These are phyloP conservation scores for Tridacna gigas DNA, from an alignment of 2,888 invertebrate species.

Conservation along the genomic window DNA sequence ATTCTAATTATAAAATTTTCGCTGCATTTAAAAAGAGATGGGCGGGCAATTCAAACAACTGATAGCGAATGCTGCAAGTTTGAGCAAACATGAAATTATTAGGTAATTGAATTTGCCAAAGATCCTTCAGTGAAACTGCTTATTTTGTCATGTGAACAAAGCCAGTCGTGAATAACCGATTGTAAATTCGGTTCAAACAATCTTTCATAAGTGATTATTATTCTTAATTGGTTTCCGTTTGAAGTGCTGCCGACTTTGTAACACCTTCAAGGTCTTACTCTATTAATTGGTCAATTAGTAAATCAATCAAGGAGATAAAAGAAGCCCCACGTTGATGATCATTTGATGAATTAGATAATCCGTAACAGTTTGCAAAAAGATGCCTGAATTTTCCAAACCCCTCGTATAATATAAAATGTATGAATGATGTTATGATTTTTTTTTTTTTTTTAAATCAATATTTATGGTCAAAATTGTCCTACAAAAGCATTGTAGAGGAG, in stretches of 20 bases:
- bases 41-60: constrained; percentile 53
- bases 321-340: background rate
- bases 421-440: too few relatives aligned
- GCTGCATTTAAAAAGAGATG: constrained; percentile 53
- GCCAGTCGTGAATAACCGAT: background rate
- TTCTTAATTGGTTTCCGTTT: constrained; percentile 55
- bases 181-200: constrained; percentile 19
- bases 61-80: constrained; percentile 50
- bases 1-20: constrained; percentile 41
- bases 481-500: too few relatives aligned
- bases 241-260: constrained; percentile 57
- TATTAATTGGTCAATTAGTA: constrained; percentile 37
- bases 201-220: constrained; percentile 44
- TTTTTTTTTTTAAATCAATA: too few relatives aligned
- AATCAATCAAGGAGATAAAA: constrained; percentile 23
- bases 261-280: constrained; percentile 44
- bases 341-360: background rate
- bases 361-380: background rate
- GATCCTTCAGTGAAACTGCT: constrained; percentile 46
- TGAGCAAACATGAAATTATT: constrained; percentile 62
- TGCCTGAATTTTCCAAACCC: too few relatives aligned
- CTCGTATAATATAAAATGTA: too few relatives aligned
- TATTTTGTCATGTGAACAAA: constrained; percentile 35
- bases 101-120: constrained; percentile 50
- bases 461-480: too few relatives aligned